Conservation (phyloP, 1,140 invertebrate genomes). For the Papilio glaucus region DNA sequence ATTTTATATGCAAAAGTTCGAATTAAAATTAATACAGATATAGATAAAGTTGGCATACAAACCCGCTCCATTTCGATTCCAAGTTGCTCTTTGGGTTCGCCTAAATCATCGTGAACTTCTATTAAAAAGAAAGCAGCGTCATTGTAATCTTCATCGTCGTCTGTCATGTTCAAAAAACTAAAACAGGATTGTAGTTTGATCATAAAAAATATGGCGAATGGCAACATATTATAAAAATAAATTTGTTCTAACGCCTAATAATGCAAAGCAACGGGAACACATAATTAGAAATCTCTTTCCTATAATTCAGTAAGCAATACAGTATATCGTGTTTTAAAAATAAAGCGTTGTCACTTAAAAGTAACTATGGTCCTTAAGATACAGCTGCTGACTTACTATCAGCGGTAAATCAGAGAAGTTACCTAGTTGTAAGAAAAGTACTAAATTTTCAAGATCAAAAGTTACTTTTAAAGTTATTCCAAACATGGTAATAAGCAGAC, state of each 20-base stretch:
- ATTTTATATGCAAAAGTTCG: too few relatives aligned
- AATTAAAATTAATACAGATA: background rate
- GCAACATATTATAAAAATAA: too few relatives aligned
- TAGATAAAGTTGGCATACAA: conserved; percentile 39
- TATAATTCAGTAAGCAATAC: too few relatives aligned
- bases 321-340: too few relatives aligned
- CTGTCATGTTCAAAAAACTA: conserved; percentile 65
- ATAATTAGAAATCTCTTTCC: too few relatives aligned
- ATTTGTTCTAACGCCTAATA: too few relatives aligned
- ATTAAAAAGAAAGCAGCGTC: conserved; percentile 85
- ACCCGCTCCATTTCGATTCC: conserved; percentile 88
- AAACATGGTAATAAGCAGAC: conserved; percentile 40
- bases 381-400: too few relatives aligned
- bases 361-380: too few relatives aligned
- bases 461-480: background rate
- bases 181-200: conserved; percentile 10
- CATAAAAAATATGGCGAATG: background rate
- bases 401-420: too few relatives aligned
- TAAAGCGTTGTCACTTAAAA: too few relatives aligned
- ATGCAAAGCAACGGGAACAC: too few relatives aligned
- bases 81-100: conserved; percentile 87
- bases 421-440: too few relatives aligned
- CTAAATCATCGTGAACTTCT: conserved; percentile 88
- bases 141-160: conserved; percentile 78
- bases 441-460: background rate